These are phyloP conservation scores for Drosophila busckii DNA, from an alignment of 1,140 invertebrate species.

Conservation along the genomic window DNA sequence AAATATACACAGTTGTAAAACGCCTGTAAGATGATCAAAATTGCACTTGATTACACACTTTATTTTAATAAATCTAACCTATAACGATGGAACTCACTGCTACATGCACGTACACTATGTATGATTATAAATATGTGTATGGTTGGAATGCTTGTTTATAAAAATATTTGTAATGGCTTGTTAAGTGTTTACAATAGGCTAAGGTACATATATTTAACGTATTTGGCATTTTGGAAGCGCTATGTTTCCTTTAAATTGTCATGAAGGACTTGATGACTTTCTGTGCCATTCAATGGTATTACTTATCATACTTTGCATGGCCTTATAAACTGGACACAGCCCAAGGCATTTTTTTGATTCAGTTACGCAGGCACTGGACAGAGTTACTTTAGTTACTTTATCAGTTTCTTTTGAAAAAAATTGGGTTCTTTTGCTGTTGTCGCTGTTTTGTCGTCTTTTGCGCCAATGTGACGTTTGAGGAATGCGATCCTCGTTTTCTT, in stretches of 20 bases:
- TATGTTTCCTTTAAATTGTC: slow-evolving; percentile 36
- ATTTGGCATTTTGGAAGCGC: slow-evolving; percentile 33
- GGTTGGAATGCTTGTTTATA: slow-evolving; percentile 31
- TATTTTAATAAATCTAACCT: slow-evolving; percentile 6
- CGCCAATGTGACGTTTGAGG: too few species aligned
- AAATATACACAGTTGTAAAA: too few species aligned
- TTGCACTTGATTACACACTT: too few species aligned
- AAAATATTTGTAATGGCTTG: too few species aligned
- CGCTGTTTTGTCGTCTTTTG: too few species aligned
- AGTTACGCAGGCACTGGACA: too few species aligned
- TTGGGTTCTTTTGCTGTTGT: too few species aligned
- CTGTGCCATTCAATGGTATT: slow-evolving; percentile 41
- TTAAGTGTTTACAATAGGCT: not conserved
- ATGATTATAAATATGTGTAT: slow-evolving; percentile 8
- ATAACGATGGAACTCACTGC: slow-evolving; percentile 10
- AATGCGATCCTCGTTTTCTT: too few species aligned
- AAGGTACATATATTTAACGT: slow-evolving; percentile 27
- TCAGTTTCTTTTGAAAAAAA: too few species aligned
- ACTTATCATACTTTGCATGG: slow-evolving; percentile 48
- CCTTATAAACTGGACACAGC: slow-evolving; percentile 26
- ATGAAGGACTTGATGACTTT: slow-evolving; percentile 38
- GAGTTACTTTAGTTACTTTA: too few species aligned
- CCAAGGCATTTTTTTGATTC: slow-evolving; percentile 6
- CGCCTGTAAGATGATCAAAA: too few species aligned
- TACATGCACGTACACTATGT: slow-evolving; percentile 1